Evolutionary conservation across 2,888 invertebrate species (phyloP), one percentile per base, ranked within the genome.

Genomic region (Eurytoma californica): DNA sequence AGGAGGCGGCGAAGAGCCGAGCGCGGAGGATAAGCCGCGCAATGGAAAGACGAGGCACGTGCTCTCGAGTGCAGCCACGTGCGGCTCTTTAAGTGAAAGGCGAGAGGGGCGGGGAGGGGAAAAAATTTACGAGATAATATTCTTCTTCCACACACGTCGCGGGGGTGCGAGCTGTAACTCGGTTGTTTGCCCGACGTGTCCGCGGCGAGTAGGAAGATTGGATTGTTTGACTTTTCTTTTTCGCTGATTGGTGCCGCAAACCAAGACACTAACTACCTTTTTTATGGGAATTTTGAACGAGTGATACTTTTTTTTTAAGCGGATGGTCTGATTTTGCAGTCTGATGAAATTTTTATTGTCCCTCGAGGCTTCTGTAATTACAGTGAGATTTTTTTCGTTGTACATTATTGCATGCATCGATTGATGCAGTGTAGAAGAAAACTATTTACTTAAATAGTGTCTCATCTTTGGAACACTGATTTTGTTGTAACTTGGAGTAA

Each of bases 101-200:
- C n/a, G 18, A 63, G 47, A 9, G 39, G 9, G 9, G 9, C 9
- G 39, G n/a, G n/a, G 2, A 20, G 51, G 47, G 24, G 1, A 4
- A 28, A 7, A 30, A 74, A 74, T 74, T 74, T 74, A 74, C 55
- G 74, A 67, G 74, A 67, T 74, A 74, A 74, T 74, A 67, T 51
- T 67, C 74, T 60, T 65, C 63, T 51, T 3, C 39, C 14, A 9
- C 28, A 47, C 51, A 20, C 49, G 16, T 16, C 16, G 18, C 0
- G 16, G 9, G 18, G 58, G 55, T 20, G 51, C 28, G 20, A 12
- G 60, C 55, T n/a, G 9, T 30, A 73, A 57, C 65, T 47, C 16
- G 7, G 65, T 73, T 65, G 39, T 73, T 73, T 53, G 73, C 16
- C 47, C 53, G 65, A 73, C 73, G 73, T 65, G 73, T 24, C 13